These are phyloP conservation scores for Wasmannia auropunctata DNA, from an alignment of 1,140 invertebrate species.

Conservation along the genomic window DNA sequence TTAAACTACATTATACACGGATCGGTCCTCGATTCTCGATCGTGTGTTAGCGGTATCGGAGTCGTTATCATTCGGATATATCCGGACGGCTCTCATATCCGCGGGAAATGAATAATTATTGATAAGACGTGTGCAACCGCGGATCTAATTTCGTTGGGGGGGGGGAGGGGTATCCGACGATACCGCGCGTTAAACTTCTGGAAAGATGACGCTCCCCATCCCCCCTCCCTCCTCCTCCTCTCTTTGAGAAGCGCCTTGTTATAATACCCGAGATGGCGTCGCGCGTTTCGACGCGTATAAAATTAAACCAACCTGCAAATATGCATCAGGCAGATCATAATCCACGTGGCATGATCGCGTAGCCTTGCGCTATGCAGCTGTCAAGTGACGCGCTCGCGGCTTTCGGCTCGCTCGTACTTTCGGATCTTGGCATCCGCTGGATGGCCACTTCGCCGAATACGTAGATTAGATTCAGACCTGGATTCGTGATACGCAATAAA, in stretches of 20 bases:
- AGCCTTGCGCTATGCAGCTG: slow-evolving; percentile 48
- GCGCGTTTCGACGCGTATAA: slow-evolving; percentile 30
- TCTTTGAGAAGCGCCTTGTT: not conserved
- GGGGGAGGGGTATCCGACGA: not conserved
- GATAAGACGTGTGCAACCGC: slow-evolving; percentile 38
- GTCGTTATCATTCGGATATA: slow-evolving; percentile 45
- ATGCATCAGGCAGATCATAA: slow-evolving; percentile 45
- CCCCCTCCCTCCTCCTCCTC: no score
- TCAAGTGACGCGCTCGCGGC: slow-evolving; percentile 48
- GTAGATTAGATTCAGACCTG: slow-evolving; percentile 24
- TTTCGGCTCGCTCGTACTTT: slow-evolving; percentile 16
- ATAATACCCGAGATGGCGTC: not conserved
- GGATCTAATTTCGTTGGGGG: slow-evolving; percentile 23
- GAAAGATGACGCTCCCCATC: not conserved
- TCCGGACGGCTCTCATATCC: slow-evolving; percentile 13
- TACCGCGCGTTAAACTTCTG: slow-evolving; percentile 38
- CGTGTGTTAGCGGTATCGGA: not conserved
- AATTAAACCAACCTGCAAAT: slow-evolving; percentile 44
- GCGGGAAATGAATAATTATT: slow-evolving; percentile 57
- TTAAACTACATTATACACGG: slow-evolving; percentile 28
- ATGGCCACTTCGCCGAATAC: slow-evolving; percentile 2
- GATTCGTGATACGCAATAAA: not conserved
- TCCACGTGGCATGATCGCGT: slow-evolving; percentile 31
- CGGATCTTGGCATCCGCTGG: slow-evolving; percentile 42
- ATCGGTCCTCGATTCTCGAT: slow-evolving; percentile 20